Evolutionary conservation across 2,797 vertebrate species (phyloP), one percentile per base, ranked within the genome.

Genomic region (Cossypha niveicapilla): DNA sequence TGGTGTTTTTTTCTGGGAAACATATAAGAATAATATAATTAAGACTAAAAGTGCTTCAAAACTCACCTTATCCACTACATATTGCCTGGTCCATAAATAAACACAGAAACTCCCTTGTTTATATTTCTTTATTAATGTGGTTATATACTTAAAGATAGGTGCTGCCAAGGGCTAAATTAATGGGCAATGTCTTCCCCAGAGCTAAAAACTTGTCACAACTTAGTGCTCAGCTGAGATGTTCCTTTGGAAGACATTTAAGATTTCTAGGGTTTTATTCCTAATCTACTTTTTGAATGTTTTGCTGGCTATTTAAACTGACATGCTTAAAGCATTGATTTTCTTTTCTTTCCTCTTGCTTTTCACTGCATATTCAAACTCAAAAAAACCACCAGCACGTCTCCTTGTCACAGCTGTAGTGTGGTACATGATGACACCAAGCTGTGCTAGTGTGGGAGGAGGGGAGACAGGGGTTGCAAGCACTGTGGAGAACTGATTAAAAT

Each of bases 371-470:
- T 92, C 72, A 90, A 91, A 66, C 76, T 73, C 12, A 77, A 57
- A 82, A 82, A 87, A 78, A 16, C 5, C 34, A 73, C 35, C 5
- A 1, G 50, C 75, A 77, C 0, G 1, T 94, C 91, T 94, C 51
- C 68, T 88, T 87, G 87, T 93, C 95, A 90, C 90, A 94, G 95
- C 90, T 96, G 93, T 88, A 88, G 92, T 88, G 79, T 88, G 70
- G 88, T 88, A 86, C 44, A 67, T 80, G 94, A 95, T 93, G 96
- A 96, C 93, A 95, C 78, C 91, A 94, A 96, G 84, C 92, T 96
- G 92, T 92, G 96, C 88, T 66, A 37, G 71, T 85, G 92, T 91
- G 84, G 96, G 94, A 96, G 93, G 89, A 93, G 84, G 91, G 93
- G 86, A 89, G 89, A 85, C 3, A 79, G 84, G 53, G 93, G 81